Evolutionary conservation across 2,888 invertebrate species (phyloP).

Genomic region (Halictus quadricinctus): DNA sequence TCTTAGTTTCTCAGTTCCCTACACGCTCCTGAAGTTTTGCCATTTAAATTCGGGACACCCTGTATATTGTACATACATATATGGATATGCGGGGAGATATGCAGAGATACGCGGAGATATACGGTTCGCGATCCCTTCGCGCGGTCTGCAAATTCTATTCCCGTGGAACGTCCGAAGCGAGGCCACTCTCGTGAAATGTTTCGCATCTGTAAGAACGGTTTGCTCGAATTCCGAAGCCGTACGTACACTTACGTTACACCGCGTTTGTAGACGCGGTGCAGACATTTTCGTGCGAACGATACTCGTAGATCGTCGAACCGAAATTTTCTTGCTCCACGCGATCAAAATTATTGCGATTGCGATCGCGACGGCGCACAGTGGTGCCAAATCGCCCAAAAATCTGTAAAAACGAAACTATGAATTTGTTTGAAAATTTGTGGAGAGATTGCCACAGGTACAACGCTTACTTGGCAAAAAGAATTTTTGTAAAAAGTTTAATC

Average conservation of each 20-base stretch:
- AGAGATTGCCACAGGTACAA: too few species aligned
- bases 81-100: not conserved
- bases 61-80: not conserved
- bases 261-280: not conserved
- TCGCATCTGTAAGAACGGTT: constrained; percentile 23
- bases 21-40: too few species aligned
- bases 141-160: constrained; percentile 37
- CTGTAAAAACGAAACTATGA: too few species aligned
- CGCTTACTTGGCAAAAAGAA: too few species aligned
- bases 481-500: too few species aligned
- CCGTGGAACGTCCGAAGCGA: constrained; percentile 8
- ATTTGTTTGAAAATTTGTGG: too few species aligned
- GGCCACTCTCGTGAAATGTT: constrained; percentile 9
- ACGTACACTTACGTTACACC: not conserved
- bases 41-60: too few species aligned
- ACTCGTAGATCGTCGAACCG: not conserved
- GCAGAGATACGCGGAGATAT: not conserved
- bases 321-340: not conserved
- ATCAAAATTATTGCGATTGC: not conserved
- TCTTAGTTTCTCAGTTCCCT: too few species aligned
- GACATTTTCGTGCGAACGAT: not conserved
- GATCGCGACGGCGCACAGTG: too few species aligned
- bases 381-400: too few species aligned
- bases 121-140: constrained; percentile 20
- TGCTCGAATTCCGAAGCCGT: not conserved